These are phyloP conservation scores for Eulemur macaco DNA, from an alignment of 2,113 vertebrate genomes.

Conservation along the genomic window DNA sequence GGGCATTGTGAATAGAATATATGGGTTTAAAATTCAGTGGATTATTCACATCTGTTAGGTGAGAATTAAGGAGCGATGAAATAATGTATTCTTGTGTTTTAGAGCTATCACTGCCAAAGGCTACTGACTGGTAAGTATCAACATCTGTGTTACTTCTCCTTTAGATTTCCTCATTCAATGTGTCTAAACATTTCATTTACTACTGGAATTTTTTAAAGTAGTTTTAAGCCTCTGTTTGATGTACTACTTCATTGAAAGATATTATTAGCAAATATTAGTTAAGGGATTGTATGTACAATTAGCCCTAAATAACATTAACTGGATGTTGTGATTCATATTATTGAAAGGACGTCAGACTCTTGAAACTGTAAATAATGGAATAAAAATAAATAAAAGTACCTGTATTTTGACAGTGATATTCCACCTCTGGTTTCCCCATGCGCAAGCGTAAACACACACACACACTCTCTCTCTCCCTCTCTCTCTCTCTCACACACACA, in stretches of 20 bases:
- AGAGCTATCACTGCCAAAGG: conserved; percentile 88
- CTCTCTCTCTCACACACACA: conserved; percentile 61
- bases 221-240: conserved; percentile 75
- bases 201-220: conserved; percentile 81
- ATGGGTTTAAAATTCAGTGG: conserved; percentile 83
- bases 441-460: conserved; percentile 57
- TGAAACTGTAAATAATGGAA: conserved; percentile 84
- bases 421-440: conserved; percentile 84
- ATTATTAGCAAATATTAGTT: conserved; percentile 79
- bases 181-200: conserved; percentile 87
- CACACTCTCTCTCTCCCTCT: background rate
- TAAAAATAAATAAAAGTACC: conserved; percentile 89
- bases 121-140: conserved; percentile 87
- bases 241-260: conserved; percentile 75
- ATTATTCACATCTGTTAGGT: conserved; percentile 89
- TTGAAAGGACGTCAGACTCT: conserved; percentile 81
- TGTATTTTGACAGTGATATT: conserved; percentile 90
- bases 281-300: conserved; percentile 79
- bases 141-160: conserved; percentile 87
- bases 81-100: conserved; percentile 86
- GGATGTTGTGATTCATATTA: conserved; percentile 80
- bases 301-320: conserved; percentile 79
- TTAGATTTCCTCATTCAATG: conserved; percentile 84
- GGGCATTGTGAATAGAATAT: conserved; percentile 76
- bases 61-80: conserved; percentile 85